Base-by-base conservation (phyloP, 2,113 vertebrate genomes). In the Prionailurus bengalensis region DNA sequence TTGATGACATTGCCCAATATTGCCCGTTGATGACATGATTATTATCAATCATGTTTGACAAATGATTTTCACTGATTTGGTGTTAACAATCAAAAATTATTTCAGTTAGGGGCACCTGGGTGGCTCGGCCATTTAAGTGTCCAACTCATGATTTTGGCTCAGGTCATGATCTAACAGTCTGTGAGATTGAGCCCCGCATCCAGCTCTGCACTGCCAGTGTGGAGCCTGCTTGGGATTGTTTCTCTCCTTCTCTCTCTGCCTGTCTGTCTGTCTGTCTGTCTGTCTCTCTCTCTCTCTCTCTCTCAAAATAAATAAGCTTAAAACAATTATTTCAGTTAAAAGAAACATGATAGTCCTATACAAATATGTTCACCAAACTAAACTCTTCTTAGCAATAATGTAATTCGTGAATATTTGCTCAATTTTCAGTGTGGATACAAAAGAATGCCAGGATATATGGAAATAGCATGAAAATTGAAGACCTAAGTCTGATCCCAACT, bases 81-180 rank as follows among this genome's bases (percentile, higher is more conserved):
- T 45, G 21, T 93, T 71, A 96, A 94, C 31, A 66, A 55, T 85
- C 55, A 70, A 74, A 84, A 65, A 55, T 68, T 65, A 86, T 48
- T 95, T 61, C 42, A 81, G 21, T 55, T 61, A 61, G 58, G 58
- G 8, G 19, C 19, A 58, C 19, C 19, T 58, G 55, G 16, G 58
- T 61, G 58, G 58, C 58, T 61, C 21, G 23, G 58, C 23, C 58
- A 61, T 61, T 61, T 61, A 61, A 61, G 7, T 61, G 58, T 9
- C 21, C 58, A 61, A 61, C 58, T 61, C 58, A 23, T 9, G 58
- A 61, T 61, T 61, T 61, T 61, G 58, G 58, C 58, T 61, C 58
- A 23, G 58, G 58, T 61, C 58, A 61, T 61, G 21, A 23, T 61
- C 58, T 61, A 61, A 61, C 58, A 61, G 58, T 23, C 23, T 61